Base-by-base conservation (phyloP, 2,797 vertebrate genomes). In the Diceros bicornis region DNA sequence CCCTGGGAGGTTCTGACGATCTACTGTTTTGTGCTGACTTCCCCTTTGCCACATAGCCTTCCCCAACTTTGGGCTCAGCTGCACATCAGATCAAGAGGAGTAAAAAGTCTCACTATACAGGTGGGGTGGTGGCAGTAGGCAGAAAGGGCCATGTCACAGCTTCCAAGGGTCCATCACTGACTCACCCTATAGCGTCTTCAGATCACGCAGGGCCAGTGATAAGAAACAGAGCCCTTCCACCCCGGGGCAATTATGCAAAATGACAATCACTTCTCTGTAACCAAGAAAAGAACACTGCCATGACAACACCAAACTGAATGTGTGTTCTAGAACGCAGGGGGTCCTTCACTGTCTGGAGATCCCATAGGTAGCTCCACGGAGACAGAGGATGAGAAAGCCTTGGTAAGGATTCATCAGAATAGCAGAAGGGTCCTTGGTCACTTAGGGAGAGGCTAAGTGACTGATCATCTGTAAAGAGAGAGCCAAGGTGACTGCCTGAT, bases 91-190 rank as follows among this genome's bases (percentile, higher is more conserved):
- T 25, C 29, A 11, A 47, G 7, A 57, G 14, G 32, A 85, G 25
- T 34, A 50, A 44, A 78, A 20, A 12, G 16, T 5, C 74, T 27
- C 25, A 13, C 17, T 17, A 11, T n/a, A 7, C 7, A 27, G n/a
- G 32, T 4, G 41, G 7, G 3, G 1, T 7, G 6, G 1, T 4
- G 12, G 16, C 5, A 18, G 16, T 23, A 8, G 44, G 25, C 7
- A 64, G 44, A 85, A 4, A 62, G 23, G 74, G 4, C 25, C 37
- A 27, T 1, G 18, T 8, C 47, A 57, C 44, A 59, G 16, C 41
- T 18, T 57, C 55, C 44, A 11, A 20, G 4, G 7, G 20, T 21
- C 10, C 55, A 29, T 57, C 44, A 7, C 29, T 13, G 32, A 41
- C 34, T 52, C 20, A 29, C 21, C 27, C 17, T 25, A 2, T 9